phyloP scores from a whole-genome alignment of 2,888 invertebrate species.

The Eutolmus rufibarbis region DNA sequence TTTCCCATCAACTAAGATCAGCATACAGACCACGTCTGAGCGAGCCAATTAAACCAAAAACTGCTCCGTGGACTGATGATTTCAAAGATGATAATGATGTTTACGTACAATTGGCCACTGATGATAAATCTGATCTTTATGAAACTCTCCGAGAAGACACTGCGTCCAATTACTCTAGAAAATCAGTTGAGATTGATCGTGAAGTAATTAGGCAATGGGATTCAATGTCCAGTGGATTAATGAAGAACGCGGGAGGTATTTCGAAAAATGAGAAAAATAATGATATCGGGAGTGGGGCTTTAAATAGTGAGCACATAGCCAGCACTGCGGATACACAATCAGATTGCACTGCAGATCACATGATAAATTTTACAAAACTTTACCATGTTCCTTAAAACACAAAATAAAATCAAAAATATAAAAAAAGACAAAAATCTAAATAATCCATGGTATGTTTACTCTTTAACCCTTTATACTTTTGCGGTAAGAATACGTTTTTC shows the following conservation, averaged over 20 bases:
- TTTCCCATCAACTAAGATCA: slow-evolving; percentile 62
- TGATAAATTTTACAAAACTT: slow-evolving; percentile 39
- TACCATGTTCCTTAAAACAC: slow-evolving; percentile 43
- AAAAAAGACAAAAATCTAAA: slow-evolving; percentile 23
- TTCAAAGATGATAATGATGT: slow-evolving; percentile 65
- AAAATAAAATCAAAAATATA: slow-evolving; percentile 15
- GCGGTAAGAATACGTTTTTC: slow-evolving; percentile 37
- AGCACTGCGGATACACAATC: slow-evolving; percentile 45
- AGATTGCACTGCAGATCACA: slow-evolving; percentile 42
- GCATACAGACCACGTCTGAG: slow-evolving; percentile 52
- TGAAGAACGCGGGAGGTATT: slow-evolving; percentile 66
- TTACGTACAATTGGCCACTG: slow-evolving; percentile 64
- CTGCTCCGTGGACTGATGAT: slow-evolving; percentile 46
- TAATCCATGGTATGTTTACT: slow-evolving; percentile 22
- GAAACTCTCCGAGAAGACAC: slow-evolving; percentile 61
- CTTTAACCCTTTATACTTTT: neutral
- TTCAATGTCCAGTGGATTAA: slow-evolving; percentile 82
- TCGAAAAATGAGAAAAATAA: slow-evolving; percentile 53
- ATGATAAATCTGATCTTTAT: slow-evolving; percentile 55
- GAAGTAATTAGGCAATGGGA: slow-evolving; percentile 90
- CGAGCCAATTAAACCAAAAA: slow-evolving; percentile 46
- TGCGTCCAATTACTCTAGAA: slow-evolving; percentile 59
- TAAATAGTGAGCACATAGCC: slow-evolving; percentile 31
- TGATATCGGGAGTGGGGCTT: slow-evolving; percentile 36
- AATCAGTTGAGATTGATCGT: slow-evolving; percentile 76